These are phyloP conservation scores for Coronaproctus castanopsis DNA, from an alignment of 2,888 invertebrate species.

Conservation along the genomic window DNA sequence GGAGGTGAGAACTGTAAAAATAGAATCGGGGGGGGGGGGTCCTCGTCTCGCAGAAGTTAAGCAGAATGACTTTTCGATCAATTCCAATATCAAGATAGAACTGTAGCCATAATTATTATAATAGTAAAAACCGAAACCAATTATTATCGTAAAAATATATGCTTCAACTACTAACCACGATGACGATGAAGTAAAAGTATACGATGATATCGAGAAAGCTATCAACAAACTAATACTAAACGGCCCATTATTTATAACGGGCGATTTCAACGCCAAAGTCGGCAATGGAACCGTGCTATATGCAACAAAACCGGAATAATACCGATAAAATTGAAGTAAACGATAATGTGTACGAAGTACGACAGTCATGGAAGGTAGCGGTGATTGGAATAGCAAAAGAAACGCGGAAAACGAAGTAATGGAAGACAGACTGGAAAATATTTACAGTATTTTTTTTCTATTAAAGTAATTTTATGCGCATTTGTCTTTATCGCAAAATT, in stretches of 20 bases:
- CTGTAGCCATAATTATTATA: background rate
- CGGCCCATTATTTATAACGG: background rate
- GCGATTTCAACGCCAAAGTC: background rate
- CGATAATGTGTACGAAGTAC: background rate
- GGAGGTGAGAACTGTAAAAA: background rate
- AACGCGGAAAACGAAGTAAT: background rate
- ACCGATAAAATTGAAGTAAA: background rate
- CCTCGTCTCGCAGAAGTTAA: background rate
- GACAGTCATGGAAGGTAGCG: background rate
- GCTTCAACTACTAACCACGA: background rate
- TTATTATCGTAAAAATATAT: background rate
- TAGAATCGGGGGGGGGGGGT: background rate
- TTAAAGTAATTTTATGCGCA: too few species aligned
- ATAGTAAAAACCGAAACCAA: background rate
- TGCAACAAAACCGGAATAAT: background rate
- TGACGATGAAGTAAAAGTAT: background rate
- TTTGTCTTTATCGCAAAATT: too few species aligned
- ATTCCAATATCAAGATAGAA: background rate
- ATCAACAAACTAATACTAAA: background rate
- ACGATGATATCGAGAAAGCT: background rate
- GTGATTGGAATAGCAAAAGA: background rate
- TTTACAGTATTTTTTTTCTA: too few species aligned
- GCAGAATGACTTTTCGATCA: background rate
- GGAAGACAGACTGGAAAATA: background rate
- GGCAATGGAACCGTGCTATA: background rate